Percentiles rank a stretch among this genome's conserved stretches.
Conservation (phyloP, 1,140 invertebrate species). For the Lepidurus apus region DNA sequence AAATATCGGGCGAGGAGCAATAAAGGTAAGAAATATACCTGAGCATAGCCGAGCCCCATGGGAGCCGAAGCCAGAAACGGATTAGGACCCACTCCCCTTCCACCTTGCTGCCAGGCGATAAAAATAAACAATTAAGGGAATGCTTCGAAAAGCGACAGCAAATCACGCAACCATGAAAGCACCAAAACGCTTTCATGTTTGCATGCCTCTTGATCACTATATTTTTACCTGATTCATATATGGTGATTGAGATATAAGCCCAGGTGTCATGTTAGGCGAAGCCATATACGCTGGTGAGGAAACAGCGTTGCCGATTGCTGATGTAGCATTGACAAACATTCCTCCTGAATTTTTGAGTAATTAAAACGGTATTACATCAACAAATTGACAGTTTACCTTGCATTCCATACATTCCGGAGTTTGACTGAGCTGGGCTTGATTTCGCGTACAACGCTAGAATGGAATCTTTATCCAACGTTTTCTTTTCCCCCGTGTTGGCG, state of each 20-base stretch:
- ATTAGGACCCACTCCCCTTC: conserved; percentile 9
- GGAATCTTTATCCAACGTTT: conserved; percentile 78
- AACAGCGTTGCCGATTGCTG: not conserved
- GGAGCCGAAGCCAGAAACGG: not conserved
- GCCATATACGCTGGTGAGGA: not conserved
- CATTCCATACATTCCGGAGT: not conserved
- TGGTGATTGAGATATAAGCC: not conserved
- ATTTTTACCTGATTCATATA: not conserved
- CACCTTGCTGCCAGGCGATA: not conserved
- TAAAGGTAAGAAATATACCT: not conserved
- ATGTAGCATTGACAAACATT: not conserved
- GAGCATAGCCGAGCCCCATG: conserved; percentile 4
- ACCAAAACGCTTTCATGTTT: no score
- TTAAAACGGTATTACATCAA: not conserved
- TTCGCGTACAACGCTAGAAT: conserved; percentile 74
- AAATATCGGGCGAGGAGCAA: not conserved
- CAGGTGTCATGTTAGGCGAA: not conserved
- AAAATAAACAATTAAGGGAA: not conserved
- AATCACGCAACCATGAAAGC: no score
- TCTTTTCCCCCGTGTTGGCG: conserved; percentile 63
- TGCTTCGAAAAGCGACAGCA: no score
- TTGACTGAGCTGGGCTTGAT: conserved; percentile 8
- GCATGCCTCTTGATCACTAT: no score
- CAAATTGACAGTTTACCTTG: not conserved
- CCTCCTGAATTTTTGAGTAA: not conserved